These are phyloP conservation scores for Iselma pallidipennis DNA, from an alignment of 2,888 invertebrate genomes.

Conservation along the genomic window DNA sequence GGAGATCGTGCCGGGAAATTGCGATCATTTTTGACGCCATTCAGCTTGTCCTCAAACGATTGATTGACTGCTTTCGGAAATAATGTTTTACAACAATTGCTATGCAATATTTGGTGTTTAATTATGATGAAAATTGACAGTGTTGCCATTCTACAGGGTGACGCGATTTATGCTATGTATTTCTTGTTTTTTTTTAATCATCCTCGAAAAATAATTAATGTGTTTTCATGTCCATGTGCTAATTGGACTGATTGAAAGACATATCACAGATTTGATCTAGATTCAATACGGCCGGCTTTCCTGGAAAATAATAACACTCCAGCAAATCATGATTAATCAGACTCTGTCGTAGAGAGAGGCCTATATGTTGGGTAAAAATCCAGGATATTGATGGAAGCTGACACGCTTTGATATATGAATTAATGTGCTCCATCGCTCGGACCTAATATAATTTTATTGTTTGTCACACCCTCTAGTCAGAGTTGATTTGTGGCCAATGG, in stretches of 20 bases:
- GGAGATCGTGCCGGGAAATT: not conserved
- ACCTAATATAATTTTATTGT: slow-evolving; percentile 39
- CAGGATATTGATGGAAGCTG: slow-evolving; percentile 22
- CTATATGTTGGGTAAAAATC: slow-evolving; percentile 8
- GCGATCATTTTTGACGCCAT: not conserved
- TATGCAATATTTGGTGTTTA: not conserved
- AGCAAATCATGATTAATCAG: slow-evolving; percentile 22
- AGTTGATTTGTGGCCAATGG: slow-evolving; percentile 30
- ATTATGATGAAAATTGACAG: not conserved
- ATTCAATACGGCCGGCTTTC: slow-evolving; percentile 1
- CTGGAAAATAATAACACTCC: slow-evolving; percentile 15
- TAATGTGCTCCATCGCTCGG: slow-evolving; percentile 28
- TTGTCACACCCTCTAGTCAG: slow-evolving; percentile 29
- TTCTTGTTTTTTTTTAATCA: not conserved
- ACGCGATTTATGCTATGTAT: not conserved
- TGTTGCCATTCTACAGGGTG: no score
- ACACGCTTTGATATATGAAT: slow-evolving; percentile 33
- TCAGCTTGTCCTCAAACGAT: not conserved
- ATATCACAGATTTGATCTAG: not conserved
- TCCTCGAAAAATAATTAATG: not conserved
- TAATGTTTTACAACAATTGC: not conserved
- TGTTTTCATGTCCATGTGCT: not conserved
- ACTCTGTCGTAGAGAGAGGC: not conserved
- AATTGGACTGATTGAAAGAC: slow-evolving; percentile 1
- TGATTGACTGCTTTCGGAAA: no score